These are phyloP conservation scores for Drosophila equinoxialis DNA, from an alignment of 1,140 invertebrate species.

Conservation along the genomic window DNA sequence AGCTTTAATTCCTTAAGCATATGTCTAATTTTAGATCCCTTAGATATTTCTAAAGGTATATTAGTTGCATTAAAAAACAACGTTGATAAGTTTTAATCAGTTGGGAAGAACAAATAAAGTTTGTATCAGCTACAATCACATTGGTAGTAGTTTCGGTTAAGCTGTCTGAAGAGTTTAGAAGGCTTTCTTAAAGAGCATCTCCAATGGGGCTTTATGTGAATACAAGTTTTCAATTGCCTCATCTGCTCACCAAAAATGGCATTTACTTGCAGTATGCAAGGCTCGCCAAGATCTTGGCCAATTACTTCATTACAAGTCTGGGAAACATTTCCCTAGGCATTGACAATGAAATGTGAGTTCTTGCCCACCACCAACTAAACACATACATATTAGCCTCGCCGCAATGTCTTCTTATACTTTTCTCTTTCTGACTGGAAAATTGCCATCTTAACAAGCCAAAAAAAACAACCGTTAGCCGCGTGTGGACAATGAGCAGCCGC, in stretches of 20 bases:
- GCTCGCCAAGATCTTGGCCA: conserved; percentile 57
- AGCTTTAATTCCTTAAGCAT: too few relatives aligned
- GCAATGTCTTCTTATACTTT: conserved; percentile 5
- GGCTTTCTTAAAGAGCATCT: background rate
- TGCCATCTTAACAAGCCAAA: conserved; percentile 61
- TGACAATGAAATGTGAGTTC: conserved; percentile 78
- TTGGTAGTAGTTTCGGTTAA: too few relatives aligned
- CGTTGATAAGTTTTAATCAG: too few relatives aligned
- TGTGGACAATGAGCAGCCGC: conserved; percentile 56
- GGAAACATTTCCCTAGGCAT: conserved; percentile 28
- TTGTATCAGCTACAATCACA: too few relatives aligned
- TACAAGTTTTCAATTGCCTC: background rate
- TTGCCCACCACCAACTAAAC: conserved; percentile 15
- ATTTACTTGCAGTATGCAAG: conserved; percentile 24
- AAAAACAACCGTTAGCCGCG: conserved; percentile 63
- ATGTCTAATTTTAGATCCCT: too few relatives aligned
- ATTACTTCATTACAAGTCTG: conserved; percentile 68
- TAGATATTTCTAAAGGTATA: too few relatives aligned
- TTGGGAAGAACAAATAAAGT: too few relatives aligned
- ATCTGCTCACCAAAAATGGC: conserved; percentile 8
- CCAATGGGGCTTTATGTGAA: background rate
- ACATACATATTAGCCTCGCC: background rate
- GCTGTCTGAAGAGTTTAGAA: too few relatives aligned
- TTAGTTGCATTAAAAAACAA: too few relatives aligned
- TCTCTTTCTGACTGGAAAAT: conserved; percentile 64